Evolutionary conservation across 2,113 vertebrate species (phyloP).

Genomic region (Mesocricetus auratus): DNA sequence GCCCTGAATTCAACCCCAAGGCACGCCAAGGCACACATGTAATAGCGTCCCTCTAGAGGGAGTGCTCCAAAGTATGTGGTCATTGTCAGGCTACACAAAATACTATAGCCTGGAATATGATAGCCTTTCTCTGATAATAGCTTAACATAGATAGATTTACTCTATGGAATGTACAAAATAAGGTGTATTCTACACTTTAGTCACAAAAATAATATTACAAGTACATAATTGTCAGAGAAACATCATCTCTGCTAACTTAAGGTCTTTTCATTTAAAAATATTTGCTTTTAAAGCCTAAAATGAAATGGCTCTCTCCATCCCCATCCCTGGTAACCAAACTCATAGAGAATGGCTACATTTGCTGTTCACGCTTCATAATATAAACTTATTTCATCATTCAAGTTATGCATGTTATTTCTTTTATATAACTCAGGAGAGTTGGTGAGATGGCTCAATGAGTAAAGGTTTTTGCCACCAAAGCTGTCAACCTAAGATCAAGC

Average conservation of each 20-base stretch:
- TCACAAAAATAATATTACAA: neutral
- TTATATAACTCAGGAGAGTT: neutral
- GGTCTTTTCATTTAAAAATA: neutral
- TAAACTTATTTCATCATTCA: too few relatives aligned
- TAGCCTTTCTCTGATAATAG: neutral
- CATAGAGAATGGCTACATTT: neutral
- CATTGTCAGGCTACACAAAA: neutral
- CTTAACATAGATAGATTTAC: too few relatives aligned
- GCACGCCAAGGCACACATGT: neutral
- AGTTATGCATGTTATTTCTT: neutral
- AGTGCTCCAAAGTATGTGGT: neutral
- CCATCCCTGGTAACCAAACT: neutral
- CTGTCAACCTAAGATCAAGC: neutral
- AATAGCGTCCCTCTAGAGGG: neutral
- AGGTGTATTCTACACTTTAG: neutral
- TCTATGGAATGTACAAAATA: neutral
- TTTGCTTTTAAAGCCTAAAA: neutral
- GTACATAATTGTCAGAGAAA: neutral
- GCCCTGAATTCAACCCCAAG: neutral
- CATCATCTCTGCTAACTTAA: neutral
- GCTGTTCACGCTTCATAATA: neutral
- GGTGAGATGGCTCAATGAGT: neutral
- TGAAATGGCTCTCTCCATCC: too few relatives aligned
- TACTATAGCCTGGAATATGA: neutral
- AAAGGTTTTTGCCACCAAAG: neutral